Percentiles rank a stretch among this genome's conserved stretches.
Evolutionary conservation across 2,888 invertebrate species (phyloP).

Genomic region (Amphipoea oculea): DNA sequence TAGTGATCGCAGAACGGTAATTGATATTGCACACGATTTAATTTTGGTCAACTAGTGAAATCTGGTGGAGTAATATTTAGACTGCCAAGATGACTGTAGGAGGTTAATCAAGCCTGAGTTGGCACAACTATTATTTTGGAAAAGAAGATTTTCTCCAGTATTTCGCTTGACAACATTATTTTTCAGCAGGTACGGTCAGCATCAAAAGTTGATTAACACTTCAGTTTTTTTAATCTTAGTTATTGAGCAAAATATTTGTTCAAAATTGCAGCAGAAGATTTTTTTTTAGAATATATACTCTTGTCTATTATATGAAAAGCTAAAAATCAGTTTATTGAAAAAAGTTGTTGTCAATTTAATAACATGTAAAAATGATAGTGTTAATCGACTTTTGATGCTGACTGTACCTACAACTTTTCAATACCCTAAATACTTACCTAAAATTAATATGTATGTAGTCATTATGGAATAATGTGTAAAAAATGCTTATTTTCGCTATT

Average conservation of each 20-base stretch:
- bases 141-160: background rate
- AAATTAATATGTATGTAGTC: background rate
- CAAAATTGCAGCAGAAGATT: too few species aligned
- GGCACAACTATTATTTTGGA: background rate
- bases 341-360: too few species aligned
- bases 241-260: too few species aligned
- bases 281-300: too few species aligned
- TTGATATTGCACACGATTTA: conserved; percentile 44
- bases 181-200: too few species aligned
- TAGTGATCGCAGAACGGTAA: conserved; percentile 9
- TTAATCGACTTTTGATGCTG: too few species aligned
- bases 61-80: background rate
- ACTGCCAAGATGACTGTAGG: background rate
- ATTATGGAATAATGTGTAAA: background rate
- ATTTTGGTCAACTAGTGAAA: conserved; percentile 9
- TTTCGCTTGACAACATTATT: too few species aligned
- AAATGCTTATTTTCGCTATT: background rate
- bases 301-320: too few species aligned
- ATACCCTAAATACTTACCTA: background rate
- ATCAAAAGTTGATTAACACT: too few species aligned
- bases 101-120: background rate
- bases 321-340: too few species aligned
- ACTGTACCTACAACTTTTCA: background rate
- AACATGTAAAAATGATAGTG: too few species aligned
- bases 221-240: too few species aligned